phyloP scores from a whole-genome alignment of 1,140 invertebrate species.

The Trachymyrmex cornetzi region DNA sequence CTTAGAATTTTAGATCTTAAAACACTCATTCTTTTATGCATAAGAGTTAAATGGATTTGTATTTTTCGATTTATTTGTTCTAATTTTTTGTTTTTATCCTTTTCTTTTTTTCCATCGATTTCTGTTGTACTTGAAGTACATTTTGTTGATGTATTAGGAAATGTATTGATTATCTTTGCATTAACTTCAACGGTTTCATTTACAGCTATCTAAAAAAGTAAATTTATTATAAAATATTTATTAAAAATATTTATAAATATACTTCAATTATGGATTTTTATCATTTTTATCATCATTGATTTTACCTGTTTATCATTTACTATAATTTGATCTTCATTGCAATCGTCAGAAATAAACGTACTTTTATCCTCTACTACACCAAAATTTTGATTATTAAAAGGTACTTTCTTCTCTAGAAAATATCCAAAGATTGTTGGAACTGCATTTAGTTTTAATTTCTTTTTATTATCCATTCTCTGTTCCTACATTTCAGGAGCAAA shows the following conservation, averaged over 20 bases:
- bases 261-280: no score
- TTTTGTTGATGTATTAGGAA: not conserved
- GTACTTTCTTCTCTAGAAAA: not conserved
- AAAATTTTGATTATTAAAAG: not conserved
- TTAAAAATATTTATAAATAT: no score
- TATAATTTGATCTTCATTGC: not conserved
- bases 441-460: not conserved
- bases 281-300: not conserved
- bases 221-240: no score
- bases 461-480: not conserved
- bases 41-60: no score
- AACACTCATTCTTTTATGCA: not conserved
- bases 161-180: not conserved
- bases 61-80: not conserved
- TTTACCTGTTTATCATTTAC: not conserved
- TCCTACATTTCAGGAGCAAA: slow-evolving; percentile 15
- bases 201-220: not conserved
- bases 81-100: no score
- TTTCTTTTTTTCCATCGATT: no score
- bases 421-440: not conserved
- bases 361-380: not conserved
- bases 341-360: not conserved
- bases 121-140: not conserved
- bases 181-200: not conserved
- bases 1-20: not conserved